phyloP scores from a whole-genome alignment of 2,888 invertebrate species.

The Rhyacophila evoluta region DNA sequence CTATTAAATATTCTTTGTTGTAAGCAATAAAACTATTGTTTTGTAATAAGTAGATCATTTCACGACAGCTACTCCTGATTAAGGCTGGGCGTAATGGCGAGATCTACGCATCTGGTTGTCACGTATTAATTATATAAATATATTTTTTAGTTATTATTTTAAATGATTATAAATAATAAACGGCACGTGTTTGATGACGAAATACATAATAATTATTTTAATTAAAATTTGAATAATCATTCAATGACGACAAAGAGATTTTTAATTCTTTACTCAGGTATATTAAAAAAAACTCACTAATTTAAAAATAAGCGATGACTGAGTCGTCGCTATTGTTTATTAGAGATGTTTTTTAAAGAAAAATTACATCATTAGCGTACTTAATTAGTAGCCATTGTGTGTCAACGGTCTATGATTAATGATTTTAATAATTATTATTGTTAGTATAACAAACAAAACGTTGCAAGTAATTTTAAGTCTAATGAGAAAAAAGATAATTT shows the following conservation, averaged over 20 bases:
- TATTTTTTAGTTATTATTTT: no score
- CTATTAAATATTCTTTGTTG: no score
- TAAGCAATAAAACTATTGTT: no score
- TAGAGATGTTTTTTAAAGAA: neutral
- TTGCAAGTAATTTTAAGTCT: neutral
- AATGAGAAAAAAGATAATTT: neutral
- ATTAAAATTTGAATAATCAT: neutral
- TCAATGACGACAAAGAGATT: neutral
- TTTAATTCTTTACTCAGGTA: neutral
- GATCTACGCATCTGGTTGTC: no score
- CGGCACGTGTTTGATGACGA: neutral
- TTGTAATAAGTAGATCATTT: no score
- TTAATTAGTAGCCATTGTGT: constrained; percentile 42
- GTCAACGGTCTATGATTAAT: constrained; percentile 43
- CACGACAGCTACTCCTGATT: no score
- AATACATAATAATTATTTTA: neutral
- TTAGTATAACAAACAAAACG: neutral
- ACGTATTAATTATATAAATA: no score
- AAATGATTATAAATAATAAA: no score
- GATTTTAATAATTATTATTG: constrained; percentile 26
- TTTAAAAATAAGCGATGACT: neutral
- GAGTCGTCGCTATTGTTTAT: neutral
- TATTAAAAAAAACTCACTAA: constrained; percentile 4
- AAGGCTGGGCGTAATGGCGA: no score
- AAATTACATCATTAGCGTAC: constrained; percentile 31